Base-by-base conservation (phyloP, 2,797 vertebrate genomes). In the Salarias fasciatus region DNA sequence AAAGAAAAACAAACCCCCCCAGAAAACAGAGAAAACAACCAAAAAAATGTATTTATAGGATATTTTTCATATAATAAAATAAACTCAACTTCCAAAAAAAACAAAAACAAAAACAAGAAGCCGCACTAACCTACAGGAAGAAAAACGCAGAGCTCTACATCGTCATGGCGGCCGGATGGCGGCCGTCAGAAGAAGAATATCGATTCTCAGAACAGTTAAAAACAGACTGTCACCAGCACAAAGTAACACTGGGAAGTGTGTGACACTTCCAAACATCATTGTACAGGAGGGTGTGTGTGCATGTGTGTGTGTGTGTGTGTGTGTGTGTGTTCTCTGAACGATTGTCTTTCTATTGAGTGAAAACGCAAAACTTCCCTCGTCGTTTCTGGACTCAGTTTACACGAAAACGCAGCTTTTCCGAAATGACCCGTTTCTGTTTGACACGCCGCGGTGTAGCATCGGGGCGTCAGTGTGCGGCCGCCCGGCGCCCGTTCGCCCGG, bases 141-240 rank as follows among this genome's bases (percentile, higher is more conserved):
- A 77, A 76, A 82, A 63, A 75, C 76, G 89, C 92, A 82, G 66
- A 67, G 70, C 75, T 89, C 91, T 85, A 87, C 87, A 85, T 86
- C 91, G 85, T 91, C 83, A 83, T 79, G 84, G 87, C 83, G 79
- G 86, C 87, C 72, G 81, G 83, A 86, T 83, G 81, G 86, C 52
- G 67, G 86, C 83, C 66, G 86, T 81, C 69, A 84, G 82, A 59
- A 77, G 73, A 77, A 72, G 69, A 72, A 83, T 82, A 88, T 82
- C 69, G 78, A 75, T 68, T 81, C 69, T 84, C 80, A 86, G 61
- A 86, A 90, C 84, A 81, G 75, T 83, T 82, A 89, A 89, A 93
- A 93, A 87, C 87, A 93, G 89, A 93, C 94, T 92, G 93, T 95
- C 95, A 95, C 94, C 94, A 93, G 94, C 94, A 95, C 94, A 92